Percentiles rank a stretch among this genome's conserved stretches.
Conservation (phyloP, 2,888 invertebrate genomes). For the Coenonympha arcania region DNA sequence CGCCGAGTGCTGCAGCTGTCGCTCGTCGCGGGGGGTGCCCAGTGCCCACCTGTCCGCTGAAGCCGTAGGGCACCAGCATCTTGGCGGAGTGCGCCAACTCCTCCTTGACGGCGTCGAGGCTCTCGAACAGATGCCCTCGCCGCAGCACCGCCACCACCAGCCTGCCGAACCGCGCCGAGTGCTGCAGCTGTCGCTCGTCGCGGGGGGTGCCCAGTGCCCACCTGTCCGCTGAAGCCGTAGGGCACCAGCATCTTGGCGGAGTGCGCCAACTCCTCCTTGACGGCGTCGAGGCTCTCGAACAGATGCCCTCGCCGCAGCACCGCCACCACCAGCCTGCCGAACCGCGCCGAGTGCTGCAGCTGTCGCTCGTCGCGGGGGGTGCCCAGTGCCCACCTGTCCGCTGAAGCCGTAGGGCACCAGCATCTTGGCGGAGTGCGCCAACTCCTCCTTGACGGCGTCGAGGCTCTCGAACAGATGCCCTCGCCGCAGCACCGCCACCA, state of each 20-base stretch:
- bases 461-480: constrained; percentile 82
- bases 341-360: constrained; percentile 81
- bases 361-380: constrained; percentile 86
- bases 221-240: constrained; percentile 74
- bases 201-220: constrained; percentile 77
- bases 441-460: constrained; percentile 87
- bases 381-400: constrained; percentile 73
- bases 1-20: constrained; percentile 82
- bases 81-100: constrained; percentile 86
- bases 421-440: constrained; percentile 83
- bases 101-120: constrained; percentile 84
- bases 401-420: constrained; percentile 81
- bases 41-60: constrained; percentile 70
- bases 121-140: constrained; percentile 81
- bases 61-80: constrained; percentile 83
- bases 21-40: constrained; percentile 86
- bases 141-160: constrained; percentile 88
- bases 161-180: constrained; percentile 83
- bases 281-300: constrained; percentile 81
- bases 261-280: constrained; percentile 86
- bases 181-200: constrained; percentile 85
- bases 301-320: constrained; percentile 84
- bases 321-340: constrained; percentile 87
- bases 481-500: constrained; percentile 85
- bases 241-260: constrained; percentile 89